phyloP scores from a whole-genome alignment of 1,140 invertebrate species.

The Macrosteles quadrilineatus region DNA sequence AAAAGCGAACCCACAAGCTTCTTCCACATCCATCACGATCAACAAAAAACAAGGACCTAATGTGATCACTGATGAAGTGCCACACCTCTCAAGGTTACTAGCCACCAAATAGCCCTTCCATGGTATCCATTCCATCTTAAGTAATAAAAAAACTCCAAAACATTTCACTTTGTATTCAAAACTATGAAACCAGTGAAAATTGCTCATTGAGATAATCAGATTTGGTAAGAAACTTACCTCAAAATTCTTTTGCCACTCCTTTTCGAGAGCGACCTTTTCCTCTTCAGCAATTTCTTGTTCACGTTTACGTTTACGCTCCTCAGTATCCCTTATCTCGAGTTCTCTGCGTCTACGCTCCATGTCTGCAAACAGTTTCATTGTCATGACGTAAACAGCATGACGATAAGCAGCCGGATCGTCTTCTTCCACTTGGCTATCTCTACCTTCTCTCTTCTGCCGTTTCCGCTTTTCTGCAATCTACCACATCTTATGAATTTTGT shows the following conservation, averaged over 20 bases:
- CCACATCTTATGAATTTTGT: conserved; percentile 18
- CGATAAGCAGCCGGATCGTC: conserved; percentile 92
- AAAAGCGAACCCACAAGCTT: too few relatives aligned
- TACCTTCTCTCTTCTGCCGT: conserved; percentile 92
- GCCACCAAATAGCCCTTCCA: too few relatives aligned
- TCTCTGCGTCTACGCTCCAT: conserved; percentile 85
- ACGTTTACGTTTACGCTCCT: conserved; percentile 92
- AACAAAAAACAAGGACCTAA: too few relatives aligned
- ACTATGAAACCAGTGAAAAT: too few relatives aligned
- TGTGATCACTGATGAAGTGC: too few relatives aligned
- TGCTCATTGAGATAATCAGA: too few relatives aligned
- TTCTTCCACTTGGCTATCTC: conserved; percentile 80
- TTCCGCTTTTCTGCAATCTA: conserved; percentile 94
- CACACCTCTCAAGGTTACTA: too few relatives aligned
- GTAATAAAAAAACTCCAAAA: too few relatives aligned
- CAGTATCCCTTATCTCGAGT: conserved; percentile 83
- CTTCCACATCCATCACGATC: too few relatives aligned
- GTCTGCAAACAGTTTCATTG: conserved; percentile 98
- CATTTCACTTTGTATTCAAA: too few relatives aligned
- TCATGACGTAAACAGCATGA: conserved; percentile 95
- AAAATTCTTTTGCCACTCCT: conserved; percentile 98
- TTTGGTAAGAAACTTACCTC: too few relatives aligned
- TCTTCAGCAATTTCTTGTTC: conserved; percentile 93
- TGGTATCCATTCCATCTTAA: too few relatives aligned
- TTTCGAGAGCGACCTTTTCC: conserved; percentile 82